These are phyloP conservation scores for Liasis olivaceus DNA, from an alignment of 2,797 vertebrate species.

Conservation along the genomic window DNA sequence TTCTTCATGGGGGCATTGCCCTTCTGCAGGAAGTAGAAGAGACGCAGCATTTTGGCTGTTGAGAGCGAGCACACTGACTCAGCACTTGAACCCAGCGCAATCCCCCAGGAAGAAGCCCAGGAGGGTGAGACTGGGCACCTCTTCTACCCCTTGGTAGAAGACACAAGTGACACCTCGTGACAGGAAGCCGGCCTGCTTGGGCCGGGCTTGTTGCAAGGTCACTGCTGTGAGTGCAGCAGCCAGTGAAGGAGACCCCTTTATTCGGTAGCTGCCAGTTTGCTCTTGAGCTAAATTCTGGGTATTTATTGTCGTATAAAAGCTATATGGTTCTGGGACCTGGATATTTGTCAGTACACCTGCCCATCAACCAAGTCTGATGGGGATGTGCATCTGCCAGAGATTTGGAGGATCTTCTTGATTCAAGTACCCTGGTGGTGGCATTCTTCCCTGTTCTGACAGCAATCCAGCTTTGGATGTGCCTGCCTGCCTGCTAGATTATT, in stretches of 20 bases:
- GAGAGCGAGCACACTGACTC: background rate
- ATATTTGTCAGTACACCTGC: background rate
- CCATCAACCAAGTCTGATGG: background rate
- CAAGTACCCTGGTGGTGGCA: background rate
- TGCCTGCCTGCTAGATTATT: background rate
- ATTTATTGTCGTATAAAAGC: background rate
- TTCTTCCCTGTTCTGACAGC: background rate
- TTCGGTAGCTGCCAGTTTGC: background rate
- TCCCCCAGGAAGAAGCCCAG: background rate
- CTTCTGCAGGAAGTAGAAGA: background rate
- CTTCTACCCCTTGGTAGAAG: background rate
- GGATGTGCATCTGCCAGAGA: background rate
- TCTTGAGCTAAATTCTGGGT: background rate
- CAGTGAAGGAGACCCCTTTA: background rate
- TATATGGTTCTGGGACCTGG: background rate
- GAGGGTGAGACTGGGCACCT: background rate
- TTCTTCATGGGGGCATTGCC: background rate
- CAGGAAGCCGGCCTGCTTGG: background rate
- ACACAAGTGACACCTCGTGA: background rate
- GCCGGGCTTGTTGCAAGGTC: background rate
- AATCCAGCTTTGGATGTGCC: background rate
- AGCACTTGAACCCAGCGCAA: background rate
- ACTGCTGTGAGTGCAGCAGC: background rate
- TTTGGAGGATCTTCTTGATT: too few species aligned
- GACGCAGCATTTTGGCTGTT: background rate